These are phyloP conservation scores for Polypedilum vanderplanki DNA, from an alignment of 1,140 invertebrate species.

Conservation along the genomic window DNA sequence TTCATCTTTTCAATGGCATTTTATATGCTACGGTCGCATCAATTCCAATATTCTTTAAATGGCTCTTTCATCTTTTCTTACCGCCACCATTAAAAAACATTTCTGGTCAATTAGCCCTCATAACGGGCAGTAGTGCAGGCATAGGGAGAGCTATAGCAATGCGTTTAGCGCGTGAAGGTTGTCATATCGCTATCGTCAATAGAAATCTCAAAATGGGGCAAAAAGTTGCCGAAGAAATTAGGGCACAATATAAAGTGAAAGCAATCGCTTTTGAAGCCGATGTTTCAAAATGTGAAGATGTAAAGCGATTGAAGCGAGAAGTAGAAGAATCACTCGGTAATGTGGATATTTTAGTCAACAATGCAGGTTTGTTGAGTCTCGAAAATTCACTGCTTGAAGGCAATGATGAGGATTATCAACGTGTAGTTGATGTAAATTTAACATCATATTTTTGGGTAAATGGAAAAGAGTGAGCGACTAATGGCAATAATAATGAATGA, in stretches of 20 bases:
- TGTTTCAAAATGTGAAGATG: neutral
- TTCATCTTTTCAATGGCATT: no score
- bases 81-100: no score
- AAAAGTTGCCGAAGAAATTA: constrained; percentile 35
- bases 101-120: no score
- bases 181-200: no score
- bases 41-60: no score
- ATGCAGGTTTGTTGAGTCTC: constrained; percentile 43
- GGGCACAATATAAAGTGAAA: constrained; percentile 35
- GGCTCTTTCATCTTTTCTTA: no score
- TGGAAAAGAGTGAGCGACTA: neutral
- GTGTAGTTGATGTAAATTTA: constrained; percentile 40
- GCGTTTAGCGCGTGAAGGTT: no score
- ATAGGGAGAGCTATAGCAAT: no score
- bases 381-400: constrained; percentile 38
- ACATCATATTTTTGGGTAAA: constrained; percentile 41
- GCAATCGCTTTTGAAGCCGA: constrained; percentile 37
- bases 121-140: no score
- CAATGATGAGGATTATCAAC: constrained; percentile 40
- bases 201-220: no score
- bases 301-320: constrained; percentile 31
- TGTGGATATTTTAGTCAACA: constrained; percentile 42
- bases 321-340: constrained; percentile 42
- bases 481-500: neutral
- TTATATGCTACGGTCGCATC: no score